Evolutionary conservation across 2,797 vertebrate species (phyloP).

Genomic region (Phyllotis vaccarum): DNA sequence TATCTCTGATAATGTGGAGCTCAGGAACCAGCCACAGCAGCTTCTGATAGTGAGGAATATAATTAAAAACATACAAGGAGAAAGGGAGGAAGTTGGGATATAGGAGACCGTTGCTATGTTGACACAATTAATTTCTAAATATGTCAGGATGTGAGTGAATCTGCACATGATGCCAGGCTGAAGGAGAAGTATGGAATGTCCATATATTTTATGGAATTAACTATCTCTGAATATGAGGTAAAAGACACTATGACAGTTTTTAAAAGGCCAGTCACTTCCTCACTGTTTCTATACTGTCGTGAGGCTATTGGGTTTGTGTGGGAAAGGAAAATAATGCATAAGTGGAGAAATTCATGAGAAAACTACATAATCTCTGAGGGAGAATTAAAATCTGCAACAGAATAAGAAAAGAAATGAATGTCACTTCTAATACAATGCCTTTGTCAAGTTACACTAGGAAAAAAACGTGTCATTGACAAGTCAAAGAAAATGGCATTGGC

Average conservation of each 20-base stretch:
- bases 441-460: slow-evolving; percentile 52
- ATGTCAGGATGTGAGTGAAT: background rate
- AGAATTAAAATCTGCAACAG: slow-evolving; percentile 56
- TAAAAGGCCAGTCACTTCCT: slow-evolving; percentile 1
- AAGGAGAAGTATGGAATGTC: background rate
- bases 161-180: background rate
- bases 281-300: background rate
- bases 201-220: background rate
- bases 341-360: slow-evolving; percentile 49
- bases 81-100: background rate
- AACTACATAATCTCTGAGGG: slow-evolving; percentile 36
- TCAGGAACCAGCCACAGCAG: background rate
- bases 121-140: background rate
- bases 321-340: slow-evolving; percentile 36
- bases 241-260: background rate
- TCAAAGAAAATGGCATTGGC: slow-evolving; percentile 56
- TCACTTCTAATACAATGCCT: slow-evolving; percentile 49
- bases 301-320: background rate
- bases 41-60: background rate
- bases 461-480: slow-evolving; percentile 51
- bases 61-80: background rate
- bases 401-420: slow-evolving; percentile 60
- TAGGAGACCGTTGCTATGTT: background rate
- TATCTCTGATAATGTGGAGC: background rate
- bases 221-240: background rate